Conservation (phyloP, 53 echinoderm and acorn worm genomes). For the Temnopleurus reevesii region DNA sequence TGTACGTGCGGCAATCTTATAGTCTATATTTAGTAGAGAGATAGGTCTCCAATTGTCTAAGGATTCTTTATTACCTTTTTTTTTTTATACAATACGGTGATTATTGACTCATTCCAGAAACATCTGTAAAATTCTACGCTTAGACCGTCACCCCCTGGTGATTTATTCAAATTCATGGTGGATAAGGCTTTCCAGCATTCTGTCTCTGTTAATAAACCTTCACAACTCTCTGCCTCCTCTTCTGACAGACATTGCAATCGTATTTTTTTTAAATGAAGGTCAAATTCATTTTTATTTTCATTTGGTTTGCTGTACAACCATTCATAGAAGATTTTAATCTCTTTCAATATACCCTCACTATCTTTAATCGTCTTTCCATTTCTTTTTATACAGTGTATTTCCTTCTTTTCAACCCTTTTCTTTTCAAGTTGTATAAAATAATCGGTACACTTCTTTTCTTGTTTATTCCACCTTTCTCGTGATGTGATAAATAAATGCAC, state of each 20-base stretch:
- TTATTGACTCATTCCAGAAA: neutral
- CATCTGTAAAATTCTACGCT: neutral
- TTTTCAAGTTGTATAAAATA: neutral
- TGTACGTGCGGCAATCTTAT: too few species aligned
- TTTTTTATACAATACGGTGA: too few species aligned
- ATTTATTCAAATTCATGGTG: neutral
- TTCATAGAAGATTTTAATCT: too few species aligned
- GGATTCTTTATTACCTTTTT: too few species aligned
- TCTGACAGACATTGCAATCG: neutral
- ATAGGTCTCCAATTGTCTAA: neutral
- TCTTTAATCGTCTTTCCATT: neutral
- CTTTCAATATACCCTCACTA: neutral
- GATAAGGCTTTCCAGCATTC: neutral
- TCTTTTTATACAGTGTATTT: neutral
- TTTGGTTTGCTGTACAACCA: neutral
- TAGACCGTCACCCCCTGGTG: neutral
- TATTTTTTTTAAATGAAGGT: neutral
- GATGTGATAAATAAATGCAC: neutral
- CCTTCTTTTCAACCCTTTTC: neutral
- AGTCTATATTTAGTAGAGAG: too few species aligned
- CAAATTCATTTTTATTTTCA: neutral
- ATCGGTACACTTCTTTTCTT: neutral
- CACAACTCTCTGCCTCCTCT: neutral
- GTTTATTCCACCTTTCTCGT: neutral
- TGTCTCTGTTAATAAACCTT: neutral